Base-by-base conservation (phyloP, 2,797 vertebrate species). In the Aselliscus stoliczkanus region DNA sequence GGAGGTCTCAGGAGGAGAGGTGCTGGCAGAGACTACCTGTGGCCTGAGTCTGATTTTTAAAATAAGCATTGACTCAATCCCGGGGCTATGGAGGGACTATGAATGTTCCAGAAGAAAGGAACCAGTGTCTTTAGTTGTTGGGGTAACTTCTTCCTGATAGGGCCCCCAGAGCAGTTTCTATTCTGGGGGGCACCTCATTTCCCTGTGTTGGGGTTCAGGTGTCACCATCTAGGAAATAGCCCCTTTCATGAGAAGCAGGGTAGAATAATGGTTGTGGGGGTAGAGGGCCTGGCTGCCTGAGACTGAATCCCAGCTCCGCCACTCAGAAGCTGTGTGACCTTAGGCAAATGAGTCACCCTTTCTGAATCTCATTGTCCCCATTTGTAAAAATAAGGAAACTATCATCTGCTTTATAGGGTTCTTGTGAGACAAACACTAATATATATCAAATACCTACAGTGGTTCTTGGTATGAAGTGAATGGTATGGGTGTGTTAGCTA, bases 261-360 rank as follows among this genome's bases (percentile, higher is more conserved):
- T 25, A 56, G 25, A 79, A 31, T 4, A 5, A 39, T 58, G 31
- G 70, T n/a, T 37, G 54, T 1, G 52, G 5, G 27, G 27, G 13
- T 12, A 6, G 31, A 39, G 27, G 64, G 20, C 39, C 77, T 29
- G 25, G 69, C 34, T 75, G 7, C 58, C 79, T 54, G 77, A 76
- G 60, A 34, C 25, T 7, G 20, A 85, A 56, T 64, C 85, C 31
- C 2, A 14, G 23, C 67, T 79, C 73, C 79, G 86, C 44, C 34
- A 2, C 91, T 60, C 17, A 34, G 87, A 75, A 83, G 83, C 94
- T 77, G 54, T 93, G 94, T 93, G 44, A 80, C 62, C n/a, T 64
- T n/a, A 7, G 65, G 52, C 72, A 79, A 54, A 52, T 70, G 9
- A 72, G 29, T 88, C 65, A 86, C 56, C 79, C n/a, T 83, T 70